phyloP scores from a whole-genome alignment of 2,888 invertebrate genomes.

The Perizoma affinitatum region DNA sequence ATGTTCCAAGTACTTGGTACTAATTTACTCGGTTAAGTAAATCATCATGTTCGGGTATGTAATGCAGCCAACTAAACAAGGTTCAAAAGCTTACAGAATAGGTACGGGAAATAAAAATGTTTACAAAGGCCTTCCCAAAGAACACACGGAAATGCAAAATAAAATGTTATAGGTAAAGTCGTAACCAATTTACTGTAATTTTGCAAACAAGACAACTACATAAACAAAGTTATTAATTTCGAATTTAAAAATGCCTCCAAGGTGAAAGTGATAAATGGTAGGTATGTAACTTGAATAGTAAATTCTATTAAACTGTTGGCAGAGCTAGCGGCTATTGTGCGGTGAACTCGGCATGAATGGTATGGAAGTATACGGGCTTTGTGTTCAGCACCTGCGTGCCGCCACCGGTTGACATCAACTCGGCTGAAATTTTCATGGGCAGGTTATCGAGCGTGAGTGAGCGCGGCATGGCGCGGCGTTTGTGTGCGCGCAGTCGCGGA shows the following conservation, averaged over 20 bases:
- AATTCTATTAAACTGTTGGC: constrained; percentile 28
- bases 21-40: too few species aligned
- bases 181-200: too few species aligned
- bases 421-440: constrained; percentile 82
- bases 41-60: too few species aligned
- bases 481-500: constrained; percentile 71
- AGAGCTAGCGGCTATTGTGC: constrained; percentile 26
- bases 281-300: constrained; percentile 22
- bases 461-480: constrained; percentile 47
- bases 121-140: too few species aligned
- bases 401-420: constrained; percentile 78
- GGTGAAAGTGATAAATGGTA: constrained; percentile 16
- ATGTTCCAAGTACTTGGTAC: too few species aligned
- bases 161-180: too few species aligned
- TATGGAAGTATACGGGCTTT: constrained; percentile 41
- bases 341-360: constrained; percentile 30
- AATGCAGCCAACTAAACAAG: too few species aligned
- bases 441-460: constrained; percentile 72
- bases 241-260: constrained; percentile 1
- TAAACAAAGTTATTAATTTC: not conserved
- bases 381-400: constrained; percentile 66
- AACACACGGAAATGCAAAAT: too few species aligned
- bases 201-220: too few species aligned
- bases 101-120: too few species aligned
- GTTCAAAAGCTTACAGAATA: too few species aligned